Base-by-base conservation (phyloP, 2,888 invertebrate species). In the Melieria omissa region DNA sequence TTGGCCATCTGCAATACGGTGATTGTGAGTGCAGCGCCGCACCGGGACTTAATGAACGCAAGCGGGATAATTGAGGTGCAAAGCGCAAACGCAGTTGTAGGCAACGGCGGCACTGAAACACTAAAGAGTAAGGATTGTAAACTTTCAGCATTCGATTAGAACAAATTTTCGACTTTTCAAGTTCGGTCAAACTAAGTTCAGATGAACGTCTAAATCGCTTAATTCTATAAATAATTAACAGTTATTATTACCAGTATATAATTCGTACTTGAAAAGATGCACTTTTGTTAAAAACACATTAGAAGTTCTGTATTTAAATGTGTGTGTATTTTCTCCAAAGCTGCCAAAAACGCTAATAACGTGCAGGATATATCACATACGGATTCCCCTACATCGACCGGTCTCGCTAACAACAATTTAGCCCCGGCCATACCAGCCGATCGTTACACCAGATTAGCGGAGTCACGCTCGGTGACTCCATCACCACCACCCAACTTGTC, bases 1-100 rank as follows among this genome's bases (percentile, higher is more conserved):
- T 89, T 99, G 86, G 95, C 98, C 14, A 91, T 98, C 73, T 99
- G 99, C 87, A 99, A 99, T 88, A 98, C 98, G 0, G 98, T 99
- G 7, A 95, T 98, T 68, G 98, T 98, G 66, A 94, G 96, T 77
- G 90, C 92, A 65, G 93, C 94, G 84, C 96, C 97, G 7, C 91
- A 91, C 86, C 88, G 89, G 55, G 91, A 91, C 84, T 80, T 86
- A 49, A 93, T 95, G 91, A 92, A 92, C 84, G 89, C 92, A 68
- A 93, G 91, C 83, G 92, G 92, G 42, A 84, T 90, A 42, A 90
- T 91, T 65, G 90, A 92, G 80, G 84, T 89, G 16, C 86, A 86
- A 63, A 80, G 77, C n/a, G 76, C 70, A 60, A 78, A 70, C 45
- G 77, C 65, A 41, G 63, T 73, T 4, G 54, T 73, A n/a, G 65